Conservation (phyloP, 2,888 invertebrate species). For the Amphipyra berbera region DNA sequence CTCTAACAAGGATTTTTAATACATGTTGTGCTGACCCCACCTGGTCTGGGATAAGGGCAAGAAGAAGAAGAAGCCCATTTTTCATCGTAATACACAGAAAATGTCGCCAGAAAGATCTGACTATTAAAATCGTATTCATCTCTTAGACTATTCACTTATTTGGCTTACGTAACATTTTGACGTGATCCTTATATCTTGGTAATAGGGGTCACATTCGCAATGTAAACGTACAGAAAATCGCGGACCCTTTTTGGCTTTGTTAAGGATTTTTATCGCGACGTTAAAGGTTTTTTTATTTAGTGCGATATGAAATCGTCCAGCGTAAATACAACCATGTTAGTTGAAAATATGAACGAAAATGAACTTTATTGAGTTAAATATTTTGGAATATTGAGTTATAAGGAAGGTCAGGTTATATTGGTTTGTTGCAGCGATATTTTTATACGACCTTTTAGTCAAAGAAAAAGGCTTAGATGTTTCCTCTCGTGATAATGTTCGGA, state of each 20-base stretch:
- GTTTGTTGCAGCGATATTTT: conserved; percentile 58
- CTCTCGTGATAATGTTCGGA: conserved; percentile 63
- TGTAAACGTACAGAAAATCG: conserved; percentile 59
- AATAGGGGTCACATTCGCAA: conserved; percentile 64
- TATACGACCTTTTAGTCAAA: conserved; percentile 68
- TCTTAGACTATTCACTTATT: conserved; percentile 54
- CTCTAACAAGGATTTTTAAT: too few species aligned
- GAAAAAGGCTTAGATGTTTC: conserved; percentile 67
- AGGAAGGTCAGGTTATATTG: conserved; percentile 41
- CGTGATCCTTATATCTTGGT: conserved; percentile 53
- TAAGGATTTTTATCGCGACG: conserved; percentile 76
- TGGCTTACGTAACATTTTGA: conserved; percentile 58
- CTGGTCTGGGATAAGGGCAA: too few species aligned
- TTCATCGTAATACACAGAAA: too few species aligned
- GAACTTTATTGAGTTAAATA: conserved; percentile 1
- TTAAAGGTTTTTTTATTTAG: conserved; percentile 77
- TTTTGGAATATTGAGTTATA: conserved; percentile 21
- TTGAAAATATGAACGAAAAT: conserved; percentile 17
- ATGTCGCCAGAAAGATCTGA: too few species aligned
- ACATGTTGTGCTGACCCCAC: too few species aligned
- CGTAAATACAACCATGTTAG: conserved; percentile 27
- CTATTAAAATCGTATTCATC: conserved; percentile 13
- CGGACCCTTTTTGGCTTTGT: conserved; percentile 72
- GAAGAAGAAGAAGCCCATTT: too few species aligned
- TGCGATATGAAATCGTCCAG: conserved; percentile 62